Percentiles rank a stretch among this genome's conserved stretches.
phyloP scores from a whole-genome alignment of 1,140 invertebrate species.

The Colletes latitarsis region DNA sequence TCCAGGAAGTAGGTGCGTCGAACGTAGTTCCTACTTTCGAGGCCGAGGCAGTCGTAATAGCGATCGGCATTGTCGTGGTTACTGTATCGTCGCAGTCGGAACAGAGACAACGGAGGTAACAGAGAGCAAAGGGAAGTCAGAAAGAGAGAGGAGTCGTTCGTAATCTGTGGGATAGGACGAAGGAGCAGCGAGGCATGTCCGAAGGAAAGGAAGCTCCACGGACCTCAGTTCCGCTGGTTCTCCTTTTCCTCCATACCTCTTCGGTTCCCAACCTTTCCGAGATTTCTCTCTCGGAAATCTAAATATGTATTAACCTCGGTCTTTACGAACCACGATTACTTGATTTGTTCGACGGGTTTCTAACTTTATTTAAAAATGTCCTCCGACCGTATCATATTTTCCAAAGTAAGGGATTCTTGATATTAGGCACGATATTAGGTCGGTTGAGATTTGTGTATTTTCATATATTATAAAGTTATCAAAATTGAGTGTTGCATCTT shows the following conservation, averaged over 20 bases:
- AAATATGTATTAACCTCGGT: background rate
- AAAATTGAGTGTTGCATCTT: too few relatives aligned
- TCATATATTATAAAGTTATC: too few relatives aligned
- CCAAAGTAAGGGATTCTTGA: too few relatives aligned
- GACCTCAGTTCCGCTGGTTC: constrained; percentile 76
- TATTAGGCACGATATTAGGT: too few relatives aligned
- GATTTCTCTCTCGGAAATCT: constrained; percentile 2
- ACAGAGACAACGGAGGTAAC: constrained; percentile 24
- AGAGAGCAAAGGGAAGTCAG: constrained; percentile 21
- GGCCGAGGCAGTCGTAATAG: constrained; percentile 56
- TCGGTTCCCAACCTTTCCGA: constrained; percentile 49
- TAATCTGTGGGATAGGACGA: constrained; percentile 75
- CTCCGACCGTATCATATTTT: too few relatives aligned
- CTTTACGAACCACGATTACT: too few relatives aligned
- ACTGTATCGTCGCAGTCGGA: constrained; percentile 27
- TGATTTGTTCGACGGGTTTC: too few relatives aligned
- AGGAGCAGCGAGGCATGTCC: constrained; percentile 72
- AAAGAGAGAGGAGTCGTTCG: constrained; percentile 45
- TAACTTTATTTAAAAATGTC: too few relatives aligned
- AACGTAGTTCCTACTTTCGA: constrained; percentile 64
- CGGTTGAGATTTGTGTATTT: too few relatives aligned
- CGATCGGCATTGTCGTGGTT: constrained; percentile 59
- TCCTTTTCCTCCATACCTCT: constrained; percentile 63
- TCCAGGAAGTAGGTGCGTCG: constrained; percentile 65
- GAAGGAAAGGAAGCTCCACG: constrained; percentile 75